Percentiles rank a stretch among this genome's conserved stretches.
phyloP scores from a whole-genome alignment of 2,888 invertebrate genomes.

The Ommatoiulus sabulosus region DNA sequence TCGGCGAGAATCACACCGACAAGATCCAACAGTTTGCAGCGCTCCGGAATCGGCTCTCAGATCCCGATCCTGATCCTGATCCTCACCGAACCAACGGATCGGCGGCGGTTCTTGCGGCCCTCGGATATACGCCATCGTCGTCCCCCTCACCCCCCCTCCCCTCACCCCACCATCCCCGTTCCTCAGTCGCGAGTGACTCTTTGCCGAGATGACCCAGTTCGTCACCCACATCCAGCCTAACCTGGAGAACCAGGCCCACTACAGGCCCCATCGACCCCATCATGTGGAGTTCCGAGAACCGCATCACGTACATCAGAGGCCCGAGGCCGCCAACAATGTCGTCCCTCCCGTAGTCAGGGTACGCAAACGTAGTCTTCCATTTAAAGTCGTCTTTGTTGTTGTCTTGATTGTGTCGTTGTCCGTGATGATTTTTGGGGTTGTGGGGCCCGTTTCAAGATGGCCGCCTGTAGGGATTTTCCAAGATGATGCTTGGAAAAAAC shows the following conservation, averaged over 20 bases:
- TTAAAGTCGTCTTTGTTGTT: neutral
- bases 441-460: neutral
- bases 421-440: neutral
- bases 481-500: neutral
- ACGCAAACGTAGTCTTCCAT: neutral
- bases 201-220: conserved; percentile 58
- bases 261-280: conserved; percentile 57
- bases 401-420: neutral
- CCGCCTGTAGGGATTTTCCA: neutral
- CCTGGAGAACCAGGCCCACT: conserved; percentile 57
- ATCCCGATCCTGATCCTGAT: neutral
- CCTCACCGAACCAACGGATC: no score
- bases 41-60: neutral
- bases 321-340: neutral
- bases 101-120: neutral
- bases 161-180: no score
- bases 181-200: neutral
- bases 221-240: conserved; percentile 59
- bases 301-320: neutral
- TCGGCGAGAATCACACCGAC: neutral
- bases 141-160: no score
- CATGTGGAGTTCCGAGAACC: conserved; percentile 58
- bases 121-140: neutral
- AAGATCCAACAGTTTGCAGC: conserved; percentile 11
- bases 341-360: neutral